Evolutionary conservation across 2,113 vertebrate species (phyloP).

Genomic region (Dicrurus megarhynchus): DNA sequence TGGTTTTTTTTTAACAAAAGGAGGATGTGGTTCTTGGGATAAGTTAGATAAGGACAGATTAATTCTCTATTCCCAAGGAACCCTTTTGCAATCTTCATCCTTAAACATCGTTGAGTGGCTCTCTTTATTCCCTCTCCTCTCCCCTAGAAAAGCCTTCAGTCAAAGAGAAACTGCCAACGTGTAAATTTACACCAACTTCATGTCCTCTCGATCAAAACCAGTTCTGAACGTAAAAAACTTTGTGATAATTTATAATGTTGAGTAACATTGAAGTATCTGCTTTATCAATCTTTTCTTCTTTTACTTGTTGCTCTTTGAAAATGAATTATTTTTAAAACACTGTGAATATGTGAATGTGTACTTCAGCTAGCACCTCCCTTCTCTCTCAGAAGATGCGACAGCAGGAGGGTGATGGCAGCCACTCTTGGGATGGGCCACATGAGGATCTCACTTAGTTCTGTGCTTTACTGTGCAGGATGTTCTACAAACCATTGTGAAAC

Average conservation of each 20-base stretch:
- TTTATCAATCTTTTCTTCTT: background rate
- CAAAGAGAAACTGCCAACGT: background rate
- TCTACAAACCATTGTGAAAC: background rate
- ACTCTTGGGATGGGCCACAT: background rate
- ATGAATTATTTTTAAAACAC: background rate
- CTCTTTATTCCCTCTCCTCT: background rate
- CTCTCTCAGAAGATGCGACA: background rate
- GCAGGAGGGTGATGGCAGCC: background rate
- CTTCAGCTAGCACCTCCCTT: background rate
- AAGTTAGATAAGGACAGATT: background rate
- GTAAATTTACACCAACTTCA: background rate
- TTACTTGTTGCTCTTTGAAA: background rate
- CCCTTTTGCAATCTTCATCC: background rate
- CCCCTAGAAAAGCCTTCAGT: background rate
- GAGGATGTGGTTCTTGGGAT: background rate
- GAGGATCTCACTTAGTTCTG: background rate
- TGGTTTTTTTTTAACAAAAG: background rate
- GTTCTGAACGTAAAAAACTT: background rate
- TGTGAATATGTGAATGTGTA: background rate
- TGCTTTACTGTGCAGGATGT: background rate
- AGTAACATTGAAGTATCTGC: background rate
- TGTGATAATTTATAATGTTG: background rate
- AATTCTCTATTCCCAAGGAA: background rate
- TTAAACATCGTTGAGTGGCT: background rate
- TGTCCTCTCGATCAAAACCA: background rate